These are phyloP conservation scores for Pherbina coryleti DNA, from an alignment of 2,888 invertebrate genomes.

Conservation along the genomic window DNA sequence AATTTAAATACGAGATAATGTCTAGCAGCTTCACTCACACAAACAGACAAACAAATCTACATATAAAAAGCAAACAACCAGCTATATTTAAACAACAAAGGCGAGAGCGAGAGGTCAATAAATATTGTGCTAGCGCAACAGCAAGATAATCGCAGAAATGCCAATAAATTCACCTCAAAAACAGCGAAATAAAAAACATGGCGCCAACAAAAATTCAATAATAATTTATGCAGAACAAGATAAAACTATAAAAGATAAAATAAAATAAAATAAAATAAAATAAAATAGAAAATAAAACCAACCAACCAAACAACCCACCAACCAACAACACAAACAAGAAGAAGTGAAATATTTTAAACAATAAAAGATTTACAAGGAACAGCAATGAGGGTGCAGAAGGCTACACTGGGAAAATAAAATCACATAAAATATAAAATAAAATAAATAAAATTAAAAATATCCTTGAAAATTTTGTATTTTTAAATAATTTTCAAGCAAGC, in stretches of 20 bases:
- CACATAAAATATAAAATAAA: neutral
- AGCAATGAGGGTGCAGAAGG: neutral
- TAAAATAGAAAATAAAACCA: neutral
- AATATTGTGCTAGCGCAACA: conserved; percentile 15
- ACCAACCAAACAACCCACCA: too few relatives aligned
- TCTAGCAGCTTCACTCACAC: neutral
- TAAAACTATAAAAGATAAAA: neutral
- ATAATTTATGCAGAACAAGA: conserved; percentile 19
- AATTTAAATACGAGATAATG: too few relatives aligned
- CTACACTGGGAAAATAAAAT: neutral
- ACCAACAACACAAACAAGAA: neutral
- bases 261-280: neutral
- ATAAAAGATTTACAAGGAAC: neutral
- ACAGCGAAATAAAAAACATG: neutral
- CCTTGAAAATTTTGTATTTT: neutral
- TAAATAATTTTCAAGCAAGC: neutral
- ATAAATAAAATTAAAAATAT: neutral
- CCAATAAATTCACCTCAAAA: conserved; percentile 2
- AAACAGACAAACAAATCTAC: neutral
- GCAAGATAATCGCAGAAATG: neutral
- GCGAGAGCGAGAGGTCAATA: neutral
- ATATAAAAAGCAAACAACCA: neutral
- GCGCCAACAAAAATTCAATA: conserved; percentile 11
- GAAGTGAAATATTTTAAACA: neutral
- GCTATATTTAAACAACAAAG: neutral